Percentiles rank a stretch among this genome's conserved stretches.
Conservation (phyloP, 1,140 invertebrate genomes). For the Drosophila athabasca region DNA sequence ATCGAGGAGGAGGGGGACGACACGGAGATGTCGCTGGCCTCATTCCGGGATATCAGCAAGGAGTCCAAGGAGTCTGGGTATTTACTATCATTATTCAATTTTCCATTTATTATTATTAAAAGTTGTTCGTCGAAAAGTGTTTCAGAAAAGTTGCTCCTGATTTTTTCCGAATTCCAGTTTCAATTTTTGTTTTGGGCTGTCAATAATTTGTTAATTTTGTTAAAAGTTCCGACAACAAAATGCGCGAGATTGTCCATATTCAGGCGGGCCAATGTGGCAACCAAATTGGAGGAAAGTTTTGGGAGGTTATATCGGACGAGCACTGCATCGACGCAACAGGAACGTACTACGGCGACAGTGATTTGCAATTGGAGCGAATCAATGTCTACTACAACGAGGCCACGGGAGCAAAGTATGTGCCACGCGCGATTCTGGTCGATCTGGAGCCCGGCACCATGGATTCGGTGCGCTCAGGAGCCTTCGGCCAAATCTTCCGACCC, state of each 20-base stretch:
- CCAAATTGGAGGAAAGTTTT: slow-evolving; percentile 92
- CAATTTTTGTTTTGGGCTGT: neutral
- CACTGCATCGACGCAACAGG: slow-evolving; percentile 95
- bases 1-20: too few species aligned
- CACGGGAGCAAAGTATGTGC: slow-evolving; percentile 94
- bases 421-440: slow-evolving; percentile 94
- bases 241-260: slow-evolving; percentile 92
- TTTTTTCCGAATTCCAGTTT: slow-evolving; percentile 11
- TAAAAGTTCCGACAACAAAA: slow-evolving; percentile 58
- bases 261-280: slow-evolving; percentile 95
- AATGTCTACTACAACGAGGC: slow-evolving; percentile 97
- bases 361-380: slow-evolving; percentile 94
- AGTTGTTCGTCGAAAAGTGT: too few species aligned
- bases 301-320: slow-evolving; percentile 93
- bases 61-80: too few species aligned
- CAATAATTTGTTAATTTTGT: neutral
- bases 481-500: slow-evolving; percentile 91
- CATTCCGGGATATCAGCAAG: too few species aligned
- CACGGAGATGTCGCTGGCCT: too few species aligned
- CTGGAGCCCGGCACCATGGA: slow-evolving; percentile 95
- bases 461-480: slow-evolving; percentile 89
- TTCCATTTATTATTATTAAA: too few species aligned
- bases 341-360: slow-evolving; percentile 93
- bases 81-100: too few species aligned
- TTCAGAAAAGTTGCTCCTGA: too few species aligned